Evolutionary conservation across 1,140 invertebrate species (phyloP).

Genomic region (Cydia fagiglandana): DNA sequence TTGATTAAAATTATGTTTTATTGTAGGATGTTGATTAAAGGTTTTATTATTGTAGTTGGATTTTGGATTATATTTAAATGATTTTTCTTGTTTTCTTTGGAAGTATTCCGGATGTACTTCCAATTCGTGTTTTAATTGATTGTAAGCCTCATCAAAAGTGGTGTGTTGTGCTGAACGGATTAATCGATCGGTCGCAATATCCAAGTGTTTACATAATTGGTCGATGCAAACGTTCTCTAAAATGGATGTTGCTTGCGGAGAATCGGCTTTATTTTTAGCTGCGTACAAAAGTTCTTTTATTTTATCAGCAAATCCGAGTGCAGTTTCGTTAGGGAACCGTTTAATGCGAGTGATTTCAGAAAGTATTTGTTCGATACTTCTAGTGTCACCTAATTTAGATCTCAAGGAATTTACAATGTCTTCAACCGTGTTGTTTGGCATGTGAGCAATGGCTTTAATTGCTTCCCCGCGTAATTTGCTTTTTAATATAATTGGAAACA

Average conservation of each 20-base stretch:
- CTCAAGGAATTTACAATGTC: too few species aligned
- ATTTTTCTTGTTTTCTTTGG: not conserved
- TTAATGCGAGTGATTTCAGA: too few species aligned
- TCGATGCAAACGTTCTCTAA: slow-evolving; percentile 9
- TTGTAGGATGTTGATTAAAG: too few species aligned
- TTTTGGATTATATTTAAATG: not conserved
- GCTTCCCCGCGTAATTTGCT: too few species aligned
- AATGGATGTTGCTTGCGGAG: not conserved
- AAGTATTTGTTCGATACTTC: too few species aligned
- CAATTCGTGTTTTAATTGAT: not conserved
- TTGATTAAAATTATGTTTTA: not conserved
- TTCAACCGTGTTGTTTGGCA: too few species aligned
- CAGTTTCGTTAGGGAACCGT: not conserved
- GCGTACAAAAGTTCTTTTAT: not conserved
- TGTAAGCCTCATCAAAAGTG: not conserved
- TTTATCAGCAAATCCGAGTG: not conserved
- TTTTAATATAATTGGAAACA: too few species aligned
- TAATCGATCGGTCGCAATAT: not conserved
- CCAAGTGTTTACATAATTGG: not conserved
- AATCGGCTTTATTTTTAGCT: slow-evolving; percentile 2
- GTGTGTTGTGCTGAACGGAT: not conserved
- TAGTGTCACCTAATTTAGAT: too few species aligned
- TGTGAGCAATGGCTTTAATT: too few species aligned
- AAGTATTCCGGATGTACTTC: not conserved
- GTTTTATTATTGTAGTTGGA: not conserved